phyloP scores from a whole-genome alignment of 2,113 vertebrate species.

The Xenotilapia caudafasciata region DNA sequence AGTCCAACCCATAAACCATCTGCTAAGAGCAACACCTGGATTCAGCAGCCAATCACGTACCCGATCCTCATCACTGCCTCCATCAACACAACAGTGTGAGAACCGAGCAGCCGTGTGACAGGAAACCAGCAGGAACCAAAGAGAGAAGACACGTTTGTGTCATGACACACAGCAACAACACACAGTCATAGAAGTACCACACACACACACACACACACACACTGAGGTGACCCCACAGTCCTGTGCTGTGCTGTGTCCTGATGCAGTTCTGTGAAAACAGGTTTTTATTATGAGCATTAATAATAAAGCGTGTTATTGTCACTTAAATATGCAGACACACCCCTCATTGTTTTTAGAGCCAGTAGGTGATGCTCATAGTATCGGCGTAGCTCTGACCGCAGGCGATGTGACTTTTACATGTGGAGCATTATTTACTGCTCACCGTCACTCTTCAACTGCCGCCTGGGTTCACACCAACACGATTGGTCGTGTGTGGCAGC shows the following conservation, averaged over 20 bases:
- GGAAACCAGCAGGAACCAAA: not conserved
- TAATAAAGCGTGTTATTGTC: not conserved
- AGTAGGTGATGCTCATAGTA: not conserved
- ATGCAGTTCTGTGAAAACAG: not conserved
- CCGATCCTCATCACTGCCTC: fast-evolving
- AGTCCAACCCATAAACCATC: not conserved
- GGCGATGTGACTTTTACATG: not conserved
- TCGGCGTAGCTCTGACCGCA: not conserved
- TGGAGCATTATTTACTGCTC: not conserved
- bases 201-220: no score
- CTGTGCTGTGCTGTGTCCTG: not conserved
- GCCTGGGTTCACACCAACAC: not conserved
- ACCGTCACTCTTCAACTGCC: not conserved
- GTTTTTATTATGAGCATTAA: not conserved
- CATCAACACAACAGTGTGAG: not conserved
- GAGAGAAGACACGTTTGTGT: not conserved
- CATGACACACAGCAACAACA: not conserved
- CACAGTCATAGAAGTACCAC: not conserved
- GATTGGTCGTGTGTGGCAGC: not conserved
- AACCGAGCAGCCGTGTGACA: not conserved
- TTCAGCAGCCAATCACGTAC: not conserved
- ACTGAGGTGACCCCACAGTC: not conserved
- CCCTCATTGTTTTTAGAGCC: not conserved
- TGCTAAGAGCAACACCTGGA: not conserved
- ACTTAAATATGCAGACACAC: not conserved